Evolutionary conservation across 2,888 invertebrate species (phyloP), one percentile per base, ranked within the genome.

Genomic region (Laothoe populi): DNA sequence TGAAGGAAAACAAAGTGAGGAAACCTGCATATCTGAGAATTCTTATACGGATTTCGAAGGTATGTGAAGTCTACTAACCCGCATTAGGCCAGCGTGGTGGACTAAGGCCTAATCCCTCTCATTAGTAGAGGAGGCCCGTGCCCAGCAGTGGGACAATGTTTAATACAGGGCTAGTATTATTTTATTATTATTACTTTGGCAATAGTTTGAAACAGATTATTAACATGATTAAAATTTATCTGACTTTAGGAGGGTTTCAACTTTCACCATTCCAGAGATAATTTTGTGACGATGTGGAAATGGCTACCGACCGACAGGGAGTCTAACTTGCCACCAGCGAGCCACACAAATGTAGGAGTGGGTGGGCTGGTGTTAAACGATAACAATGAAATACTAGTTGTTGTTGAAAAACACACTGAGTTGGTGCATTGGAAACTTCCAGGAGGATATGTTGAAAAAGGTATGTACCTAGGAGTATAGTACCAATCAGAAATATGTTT

Each of bases 401-500:
- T 99, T 0, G 94, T 95, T 70, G 98, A 99, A 80, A 95, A 95
- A 76, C 94, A 94, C 76, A 87, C 91, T 63, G 81, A 91, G 19
- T 77, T 81, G 53, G 89, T 94, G 3, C 94, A 95, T 77, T 98
- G 98, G 98, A 98, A 98, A 89, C 90, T 98, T 7, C 98, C 99
- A 16, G 98, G 99, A 60, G 98, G 98, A 59, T 97, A 96, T 88
- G 97, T 97, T 19, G 97, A 98, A 83, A 96, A 96, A 87, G 95
- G 97, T 96, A 86, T 72, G 71, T n/a, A 13, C 13, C 3, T 38
- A 10, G 4, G 4, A 31, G 4, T 8, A 31, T 31, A 31, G 8
- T 31, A 31, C 31, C 8, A 4, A 5, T 31, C n/a, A n/a, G n/a
- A n/a, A n/a, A n/a, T n/a, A n/a, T n/a, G n/a, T n/a, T n/a, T n/a